Conservation (phyloP, 2,113 vertebrate genomes). For the Arothron firmamentum region DNA sequence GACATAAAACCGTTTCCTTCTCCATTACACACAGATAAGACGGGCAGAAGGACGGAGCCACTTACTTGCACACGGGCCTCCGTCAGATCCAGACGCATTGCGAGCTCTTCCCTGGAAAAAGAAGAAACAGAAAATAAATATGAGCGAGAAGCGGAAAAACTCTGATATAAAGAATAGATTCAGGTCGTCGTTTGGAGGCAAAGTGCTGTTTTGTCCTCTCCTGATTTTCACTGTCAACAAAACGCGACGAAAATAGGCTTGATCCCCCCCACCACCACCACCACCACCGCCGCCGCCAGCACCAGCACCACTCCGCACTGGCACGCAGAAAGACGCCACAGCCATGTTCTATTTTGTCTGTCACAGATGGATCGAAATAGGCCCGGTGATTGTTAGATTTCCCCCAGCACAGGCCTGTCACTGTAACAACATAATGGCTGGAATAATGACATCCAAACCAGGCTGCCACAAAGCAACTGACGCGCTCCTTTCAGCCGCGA, state of each 20-base stretch:
- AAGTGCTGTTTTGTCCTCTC: slow-evolving; percentile 60
- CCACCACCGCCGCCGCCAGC: no score
- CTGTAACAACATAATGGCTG: slow-evolving; percentile 75
- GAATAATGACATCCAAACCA: slow-evolving; percentile 76
- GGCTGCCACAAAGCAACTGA: slow-evolving; percentile 70
- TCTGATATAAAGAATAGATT: slow-evolving; percentile 32
- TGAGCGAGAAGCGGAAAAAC: slow-evolving; percentile 1
- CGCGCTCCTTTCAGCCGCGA: slow-evolving; percentile 53
- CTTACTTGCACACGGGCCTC: slow-evolving; percentile 98
- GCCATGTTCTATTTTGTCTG: slow-evolving; percentile 69
- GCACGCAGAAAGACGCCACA: slow-evolving; percentile 60
- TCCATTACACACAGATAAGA: background rate
- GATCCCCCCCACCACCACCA: background rate
- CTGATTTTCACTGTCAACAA: slow-evolving; percentile 67
- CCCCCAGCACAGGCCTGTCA: slow-evolving; percentile 63
- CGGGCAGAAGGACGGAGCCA: slow-evolving; percentile 41
- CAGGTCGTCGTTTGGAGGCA: slow-evolving; percentile 57
- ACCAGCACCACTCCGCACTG: background rate
- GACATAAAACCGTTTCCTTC: slow-evolving; percentile 35
- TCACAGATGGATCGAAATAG: slow-evolving; percentile 64
- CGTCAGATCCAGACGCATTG: slow-evolving; percentile 96
- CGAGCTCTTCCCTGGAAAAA: slow-evolving; percentile 89
- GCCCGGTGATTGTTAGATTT: slow-evolving; percentile 69
- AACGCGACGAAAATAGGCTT: slow-evolving; percentile 60
- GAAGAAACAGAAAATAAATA: slow-evolving; percentile 2